phyloP scores from a whole-genome alignment of 2,888 invertebrate species.

The Cheilosia scutellata region DNA sequence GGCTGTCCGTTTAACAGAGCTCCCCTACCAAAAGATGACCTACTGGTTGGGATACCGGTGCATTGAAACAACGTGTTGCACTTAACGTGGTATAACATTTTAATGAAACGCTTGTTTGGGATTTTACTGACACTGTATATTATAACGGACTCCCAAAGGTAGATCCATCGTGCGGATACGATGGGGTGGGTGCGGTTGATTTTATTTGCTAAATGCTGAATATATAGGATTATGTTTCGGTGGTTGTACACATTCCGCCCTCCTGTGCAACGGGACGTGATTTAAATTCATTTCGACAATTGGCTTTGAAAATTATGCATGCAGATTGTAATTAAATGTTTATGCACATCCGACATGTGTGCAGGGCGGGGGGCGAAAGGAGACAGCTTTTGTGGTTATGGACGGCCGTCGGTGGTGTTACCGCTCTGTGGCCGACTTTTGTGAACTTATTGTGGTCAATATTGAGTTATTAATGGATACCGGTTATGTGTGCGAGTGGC shows the following conservation, averaged over 20 bases:
- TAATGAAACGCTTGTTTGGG: slow-evolving; percentile 65
- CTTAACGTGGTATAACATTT: slow-evolving; percentile 62
- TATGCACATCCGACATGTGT: slow-evolving; percentile 49
- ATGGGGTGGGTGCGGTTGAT: slow-evolving; percentile 45
- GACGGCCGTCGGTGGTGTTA: slow-evolving; percentile 19
- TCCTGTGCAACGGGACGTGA: slow-evolving; percentile 48
- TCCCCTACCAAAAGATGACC: neutral
- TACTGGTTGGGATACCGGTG: neutral
- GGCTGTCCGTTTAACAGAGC: slow-evolving; percentile 35
- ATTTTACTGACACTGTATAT: slow-evolving; percentile 14
- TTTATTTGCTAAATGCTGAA: slow-evolving; percentile 74
- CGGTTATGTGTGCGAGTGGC: slow-evolving; percentile 25
- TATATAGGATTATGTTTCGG: slow-evolving; percentile 70
- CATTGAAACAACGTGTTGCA: slow-evolving; percentile 72
- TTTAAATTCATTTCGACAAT: slow-evolving; percentile 76
- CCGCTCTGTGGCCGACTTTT: slow-evolving; percentile 55
- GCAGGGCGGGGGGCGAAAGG: neutral
- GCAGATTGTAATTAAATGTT: slow-evolving; percentile 75
- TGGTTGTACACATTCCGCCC: slow-evolving; percentile 9
- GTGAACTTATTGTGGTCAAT: slow-evolving; percentile 65
- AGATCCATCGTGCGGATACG: no score
- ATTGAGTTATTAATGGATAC: slow-evolving; percentile 60
- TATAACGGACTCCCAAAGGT: slow-evolving; percentile 17
- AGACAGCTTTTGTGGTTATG: neutral
- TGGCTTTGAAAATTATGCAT: slow-evolving; percentile 75